phyloP scores from a whole-genome alignment of 2,113 vertebrate genomes.

The Bungarus multicinctus region DNA sequence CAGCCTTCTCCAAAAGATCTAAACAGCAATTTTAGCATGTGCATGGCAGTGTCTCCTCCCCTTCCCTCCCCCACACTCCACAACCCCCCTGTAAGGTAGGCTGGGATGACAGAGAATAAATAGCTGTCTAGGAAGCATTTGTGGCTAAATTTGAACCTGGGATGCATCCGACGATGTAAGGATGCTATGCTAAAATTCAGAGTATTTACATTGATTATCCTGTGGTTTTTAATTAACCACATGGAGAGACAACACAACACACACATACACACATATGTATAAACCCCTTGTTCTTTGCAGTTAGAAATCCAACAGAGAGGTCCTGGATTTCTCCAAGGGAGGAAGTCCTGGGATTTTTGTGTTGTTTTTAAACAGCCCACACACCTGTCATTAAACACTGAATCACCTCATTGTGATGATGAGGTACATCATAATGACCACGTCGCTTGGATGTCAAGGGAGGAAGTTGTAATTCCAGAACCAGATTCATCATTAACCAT shows the following conservation, averaged over 20 bases:
- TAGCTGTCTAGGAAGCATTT: background rate
- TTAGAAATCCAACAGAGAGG: background rate
- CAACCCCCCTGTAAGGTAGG: background rate
- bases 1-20: background rate
- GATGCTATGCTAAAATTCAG: background rate
- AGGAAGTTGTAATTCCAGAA: background rate
- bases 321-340: background rate
- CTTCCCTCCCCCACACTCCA: background rate
- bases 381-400: background rate
- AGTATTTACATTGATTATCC: background rate
- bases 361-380: background rate
- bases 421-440: background rate
- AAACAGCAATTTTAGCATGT: background rate
- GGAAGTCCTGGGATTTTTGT: background rate
- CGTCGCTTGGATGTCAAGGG: background rate
- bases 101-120: background rate
- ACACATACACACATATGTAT: fast-evolving
- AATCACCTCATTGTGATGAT: background rate
- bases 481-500: background rate
- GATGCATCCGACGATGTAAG: background rate
- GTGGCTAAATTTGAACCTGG: background rate
- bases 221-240: background rate
- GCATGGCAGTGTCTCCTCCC: background rate
- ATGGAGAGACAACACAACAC: background rate
- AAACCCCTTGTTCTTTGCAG: background rate